These are phyloP conservation scores for Venusia cambrica DNA, from an alignment of 2,888 invertebrate species.

Conservation along the genomic window DNA sequence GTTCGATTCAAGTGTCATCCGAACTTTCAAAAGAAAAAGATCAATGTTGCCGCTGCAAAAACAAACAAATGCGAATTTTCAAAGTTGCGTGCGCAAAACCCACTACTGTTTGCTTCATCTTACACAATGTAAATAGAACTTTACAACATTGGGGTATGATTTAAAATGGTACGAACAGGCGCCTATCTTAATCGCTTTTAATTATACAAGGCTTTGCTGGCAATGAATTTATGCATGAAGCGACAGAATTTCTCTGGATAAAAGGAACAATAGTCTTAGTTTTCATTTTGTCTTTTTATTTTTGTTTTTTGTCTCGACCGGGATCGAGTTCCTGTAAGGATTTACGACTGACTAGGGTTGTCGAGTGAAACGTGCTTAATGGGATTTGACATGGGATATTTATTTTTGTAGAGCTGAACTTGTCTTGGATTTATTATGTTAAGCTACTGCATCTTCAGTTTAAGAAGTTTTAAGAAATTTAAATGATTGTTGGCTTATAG, in stretches of 20 bases:
- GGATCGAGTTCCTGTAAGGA: constrained; percentile 65
- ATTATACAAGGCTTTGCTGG: constrained; percentile 61
- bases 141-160: constrained; percentile 36
- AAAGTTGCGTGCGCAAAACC: constrained; percentile 52
- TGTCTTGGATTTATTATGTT: constrained; percentile 12
- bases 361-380: constrained; percentile 26
- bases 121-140: constrained; percentile 39
- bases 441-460: constrained; percentile 9
- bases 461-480: not conserved
- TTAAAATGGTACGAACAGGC: constrained; percentile 37
- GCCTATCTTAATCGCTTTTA: constrained; percentile 48
- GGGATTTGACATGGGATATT: constrained; percentile 16
- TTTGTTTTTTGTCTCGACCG: constrained; percentile 37
- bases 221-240: constrained; percentile 79
- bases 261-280: constrained; percentile 78
- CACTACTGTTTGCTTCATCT: constrained; percentile 56
- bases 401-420: constrained; percentile 24
- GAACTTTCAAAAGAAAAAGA: constrained; percentile 37
- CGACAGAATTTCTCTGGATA: constrained; percentile 61
- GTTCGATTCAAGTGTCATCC: constrained; percentile 17
- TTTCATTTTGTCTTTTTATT: constrained; percentile 63
- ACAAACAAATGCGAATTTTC: constrained; percentile 54
- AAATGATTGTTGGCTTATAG: too few relatives aligned
- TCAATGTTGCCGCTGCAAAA: constrained; percentile 50
- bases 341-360: constrained; percentile 51